Percentiles rank a stretch among this genome's conserved stretches.
Evolutionary conservation across 2,113 vertebrate genomes (phyloP).

Genomic region (Chaetura pelagica): DNA sequence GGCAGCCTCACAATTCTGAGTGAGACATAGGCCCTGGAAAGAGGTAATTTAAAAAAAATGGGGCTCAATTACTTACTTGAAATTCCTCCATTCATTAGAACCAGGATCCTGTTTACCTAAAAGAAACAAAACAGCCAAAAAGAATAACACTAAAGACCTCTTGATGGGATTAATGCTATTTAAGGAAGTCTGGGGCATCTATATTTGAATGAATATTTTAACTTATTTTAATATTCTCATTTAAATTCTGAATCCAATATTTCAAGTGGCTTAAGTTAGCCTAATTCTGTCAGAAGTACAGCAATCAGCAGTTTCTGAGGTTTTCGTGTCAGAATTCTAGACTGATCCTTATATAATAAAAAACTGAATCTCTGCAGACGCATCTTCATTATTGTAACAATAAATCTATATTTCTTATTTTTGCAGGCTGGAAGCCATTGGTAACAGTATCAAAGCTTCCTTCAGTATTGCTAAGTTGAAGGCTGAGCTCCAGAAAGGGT

Average conservation of each 20-base stretch:
- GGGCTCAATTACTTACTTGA: background rate
- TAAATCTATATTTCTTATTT: constrained; percentile 31
- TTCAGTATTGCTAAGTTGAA: constrained; percentile 71
- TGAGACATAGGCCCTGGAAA: background rate
- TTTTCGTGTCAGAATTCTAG: background rate
- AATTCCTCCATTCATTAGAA: background rate
- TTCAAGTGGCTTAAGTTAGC: background rate
- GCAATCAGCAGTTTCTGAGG: background rate
- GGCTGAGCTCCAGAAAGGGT: constrained; percentile 59
- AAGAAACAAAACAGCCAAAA: background rate
- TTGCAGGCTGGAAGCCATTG: constrained; percentile 74
- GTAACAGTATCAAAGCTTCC: constrained; percentile 78
- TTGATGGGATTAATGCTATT: background rate
- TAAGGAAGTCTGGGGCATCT: background rate
- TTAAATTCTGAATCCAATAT: background rate
- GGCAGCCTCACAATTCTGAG: background rate
- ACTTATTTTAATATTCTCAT: background rate
- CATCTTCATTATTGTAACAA: background rate
- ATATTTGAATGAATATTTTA: background rate
- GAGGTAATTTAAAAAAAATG: background rate
- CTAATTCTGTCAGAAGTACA: background rate
- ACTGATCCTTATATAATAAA: background rate
- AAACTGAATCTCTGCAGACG: background rate
- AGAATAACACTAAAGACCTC: background rate
- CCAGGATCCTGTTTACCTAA: background rate